Evolutionary conservation across 2,888 invertebrate genomes (phyloP).

Genomic region (Congeria kusceri): DNA sequence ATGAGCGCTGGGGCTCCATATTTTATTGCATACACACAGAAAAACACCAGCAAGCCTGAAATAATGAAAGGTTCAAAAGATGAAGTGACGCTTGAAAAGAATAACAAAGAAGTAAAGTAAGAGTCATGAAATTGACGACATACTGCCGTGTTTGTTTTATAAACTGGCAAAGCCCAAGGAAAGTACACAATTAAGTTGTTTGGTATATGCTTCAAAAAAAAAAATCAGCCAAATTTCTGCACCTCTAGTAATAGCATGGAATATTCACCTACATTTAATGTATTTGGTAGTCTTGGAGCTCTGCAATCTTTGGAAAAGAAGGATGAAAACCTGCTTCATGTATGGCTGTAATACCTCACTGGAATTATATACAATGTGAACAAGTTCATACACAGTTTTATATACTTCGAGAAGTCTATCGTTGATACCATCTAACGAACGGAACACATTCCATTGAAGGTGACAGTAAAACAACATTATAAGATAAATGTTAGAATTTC

Average conservation of each 20-base stretch:
- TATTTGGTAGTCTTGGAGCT: slow-evolving; percentile 98
- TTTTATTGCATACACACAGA: slow-evolving; percentile 93
- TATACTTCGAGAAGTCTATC: too few species aligned
- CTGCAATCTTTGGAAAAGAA: slow-evolving; percentile 97
- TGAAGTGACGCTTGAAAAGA: too few species aligned
- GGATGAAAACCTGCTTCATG: slow-evolving; percentile 94
- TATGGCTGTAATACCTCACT: slow-evolving; percentile 91
- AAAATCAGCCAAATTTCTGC: neutral
- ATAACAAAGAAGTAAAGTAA: neutral
- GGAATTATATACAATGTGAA: slow-evolving; percentile 77
- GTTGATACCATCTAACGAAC: too few species aligned
- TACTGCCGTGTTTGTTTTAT: neutral
- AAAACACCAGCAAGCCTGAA: slow-evolving; percentile 93
- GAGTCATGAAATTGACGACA: too few species aligned
- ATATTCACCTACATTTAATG: slow-evolving; percentile 88
- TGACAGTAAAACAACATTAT: too few species aligned
- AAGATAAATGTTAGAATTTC: too few species aligned
- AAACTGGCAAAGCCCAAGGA: neutral
- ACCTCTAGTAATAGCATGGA: neutral
- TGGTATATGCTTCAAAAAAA: too few species aligned
- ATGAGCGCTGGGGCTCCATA: slow-evolving; percentile 92
- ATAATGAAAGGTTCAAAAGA: slow-evolving; percentile 22
- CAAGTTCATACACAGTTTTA: too few species aligned
- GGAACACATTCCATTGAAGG: too few species aligned
- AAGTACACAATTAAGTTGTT: too few species aligned